Evolutionary conservation across 64 coral and sea anemone genomes (phyloP), one percentile per base, ranked within the genome.

Genomic region (Actinia equina): DNA sequence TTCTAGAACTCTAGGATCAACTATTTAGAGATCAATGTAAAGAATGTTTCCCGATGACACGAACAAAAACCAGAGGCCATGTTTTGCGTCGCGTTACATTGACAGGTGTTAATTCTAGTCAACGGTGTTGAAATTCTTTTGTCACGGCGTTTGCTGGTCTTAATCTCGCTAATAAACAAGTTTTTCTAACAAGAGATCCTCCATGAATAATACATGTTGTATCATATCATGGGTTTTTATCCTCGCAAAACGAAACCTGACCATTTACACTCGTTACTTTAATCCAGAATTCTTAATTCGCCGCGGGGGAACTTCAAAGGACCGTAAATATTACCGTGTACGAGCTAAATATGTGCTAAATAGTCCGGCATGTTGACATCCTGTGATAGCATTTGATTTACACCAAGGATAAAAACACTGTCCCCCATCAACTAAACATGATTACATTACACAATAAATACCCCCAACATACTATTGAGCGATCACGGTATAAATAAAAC

Each of bases 181-280:
- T 74, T 74, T n/a, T 74, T 30, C 69, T 74, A 74, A 74, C 69
- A 74, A 74, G 69, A 74, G 20, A 74, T 42, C 69, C 69, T 74
- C 26, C 13, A 74, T 74, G n/a, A 74, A 74, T 74, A 74, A 74
- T 74, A 74, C 23, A 74, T 74, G 6, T 8, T 27, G 25, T 74
- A 74, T 74, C 69, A 41, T 41, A 41, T 27, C 69, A 30, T 27
- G 69, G 69, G 11, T 74, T 41, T n/a, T 74, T 30, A 74, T 26
- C 27, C 69, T 14, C 13, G 69, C 42, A 74, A 74, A 14, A 74
- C 25, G 69, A 74, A 74, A 74, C 69, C 25, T 15, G 2, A 30
- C 23, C 10, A 74, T 74, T 37, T 74, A 74, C 10, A 30, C 26
- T 3, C 42, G 69, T 74, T 74, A 74, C 69, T 74, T 41, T 74